Percentiles rank a stretch among this genome's conserved stretches.
Evolutionary conservation across 2,797 vertebrate genomes (phyloP).

Genomic region (Liparis tanakae): DNA sequence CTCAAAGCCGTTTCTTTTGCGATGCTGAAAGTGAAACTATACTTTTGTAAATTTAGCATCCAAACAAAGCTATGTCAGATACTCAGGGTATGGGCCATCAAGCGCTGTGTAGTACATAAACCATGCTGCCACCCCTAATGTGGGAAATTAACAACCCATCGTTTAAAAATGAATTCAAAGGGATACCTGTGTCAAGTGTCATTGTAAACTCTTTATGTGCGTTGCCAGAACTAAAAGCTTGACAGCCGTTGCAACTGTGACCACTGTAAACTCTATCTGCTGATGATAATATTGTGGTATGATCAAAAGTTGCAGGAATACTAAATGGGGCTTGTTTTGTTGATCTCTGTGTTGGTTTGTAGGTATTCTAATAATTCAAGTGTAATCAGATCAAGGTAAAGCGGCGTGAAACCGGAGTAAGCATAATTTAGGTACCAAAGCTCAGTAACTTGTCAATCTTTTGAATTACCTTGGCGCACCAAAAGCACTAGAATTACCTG

Average conservation of each 20-base stretch:
- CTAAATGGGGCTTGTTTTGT: not conserved
- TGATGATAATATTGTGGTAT: not conserved
- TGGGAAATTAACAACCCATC: not conserved
- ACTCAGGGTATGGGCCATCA: not conserved
- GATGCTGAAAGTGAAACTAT: not conserved
- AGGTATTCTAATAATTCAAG: slow-evolving; percentile 6
- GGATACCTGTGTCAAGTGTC: not conserved
- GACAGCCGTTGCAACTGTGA: not conserved
- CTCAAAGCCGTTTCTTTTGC: not conserved
- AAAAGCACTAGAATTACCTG: slow-evolving; percentile 51
- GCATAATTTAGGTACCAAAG: slow-evolving; percentile 29
- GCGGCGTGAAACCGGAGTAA: slow-evolving; percentile 27
- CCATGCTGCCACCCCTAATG: not conserved
- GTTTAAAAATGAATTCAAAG: not conserved
- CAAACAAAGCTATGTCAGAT: not conserved
- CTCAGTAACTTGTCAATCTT: slow-evolving; percentile 31
- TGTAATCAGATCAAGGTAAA: slow-evolving; percentile 11
- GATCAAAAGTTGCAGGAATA: not conserved
- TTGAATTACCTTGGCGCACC: slow-evolving; percentile 31
- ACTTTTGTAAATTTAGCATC: not conserved
- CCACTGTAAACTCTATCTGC: not conserved
- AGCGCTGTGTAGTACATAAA: not conserved
- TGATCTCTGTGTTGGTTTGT: not conserved
- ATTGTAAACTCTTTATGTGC: not conserved
- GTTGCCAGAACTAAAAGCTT: not conserved